Conservation (phyloP, 1,140 invertebrate species). For the Drosophila quadrilineata region DNA sequence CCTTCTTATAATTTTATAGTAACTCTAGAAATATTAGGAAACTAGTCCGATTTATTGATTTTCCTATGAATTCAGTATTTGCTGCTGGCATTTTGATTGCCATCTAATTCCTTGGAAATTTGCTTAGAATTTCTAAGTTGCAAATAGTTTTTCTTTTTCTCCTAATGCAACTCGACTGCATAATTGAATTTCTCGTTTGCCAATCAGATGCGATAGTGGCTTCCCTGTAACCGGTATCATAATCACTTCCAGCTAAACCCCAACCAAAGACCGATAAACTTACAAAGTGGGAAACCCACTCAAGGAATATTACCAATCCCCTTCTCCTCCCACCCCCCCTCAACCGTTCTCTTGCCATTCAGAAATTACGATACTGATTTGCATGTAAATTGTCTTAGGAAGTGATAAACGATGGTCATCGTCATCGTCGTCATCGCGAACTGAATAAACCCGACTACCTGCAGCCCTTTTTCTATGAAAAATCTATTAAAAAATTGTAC, state of each 20-base stretch:
- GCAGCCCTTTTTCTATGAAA: slow-evolving; percentile 56
- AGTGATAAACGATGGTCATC: slow-evolving; percentile 66
- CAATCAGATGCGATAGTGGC: not conserved
- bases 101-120: too few species aligned
- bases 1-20: too few species aligned
- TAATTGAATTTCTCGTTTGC: not conserved
- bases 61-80: too few species aligned
- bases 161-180: not conserved
- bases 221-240: not conserved
- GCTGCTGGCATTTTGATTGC: too few species aligned
- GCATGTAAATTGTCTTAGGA: slow-evolving; percentile 77
- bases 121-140: too few species aligned
- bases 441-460: slow-evolving; percentile 35
- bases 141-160: too few species aligned
- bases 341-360: not conserved
- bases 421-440: slow-evolving; percentile 3
- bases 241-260: slow-evolving; percentile 2
- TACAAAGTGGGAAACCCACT: too few species aligned
- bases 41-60: too few species aligned
- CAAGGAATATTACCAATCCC: too few species aligned
- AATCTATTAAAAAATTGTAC: slow-evolving; percentile 76
- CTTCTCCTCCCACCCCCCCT: too few species aligned
- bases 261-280: not conserved
- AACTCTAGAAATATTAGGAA: too few species aligned
- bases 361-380: slow-evolving; percentile 48